Evolutionary conservation across 2,797 vertebrate genomes (phyloP).

Genomic region (Gallinago nigripennis): DNA sequence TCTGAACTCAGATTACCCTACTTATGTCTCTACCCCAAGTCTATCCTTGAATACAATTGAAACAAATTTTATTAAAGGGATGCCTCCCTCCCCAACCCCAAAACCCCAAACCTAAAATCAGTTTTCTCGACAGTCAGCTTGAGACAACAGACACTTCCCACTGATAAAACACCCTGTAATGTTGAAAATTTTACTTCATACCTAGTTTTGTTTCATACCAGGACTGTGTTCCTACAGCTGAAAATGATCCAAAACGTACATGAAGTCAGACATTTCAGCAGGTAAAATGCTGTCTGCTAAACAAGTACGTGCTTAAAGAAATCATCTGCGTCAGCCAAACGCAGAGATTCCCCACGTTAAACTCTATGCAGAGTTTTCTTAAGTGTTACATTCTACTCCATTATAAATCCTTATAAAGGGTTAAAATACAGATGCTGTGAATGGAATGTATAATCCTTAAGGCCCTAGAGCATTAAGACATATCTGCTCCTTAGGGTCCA

Average conservation of each 20-base stretch:
- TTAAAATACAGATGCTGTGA: slow-evolving; percentile 82
- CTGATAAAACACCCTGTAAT: not conserved
- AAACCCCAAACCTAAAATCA: not conserved
- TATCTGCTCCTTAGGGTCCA: slow-evolving; percentile 84
- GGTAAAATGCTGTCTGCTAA: not conserved
- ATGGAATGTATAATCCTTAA: slow-evolving; percentile 81
- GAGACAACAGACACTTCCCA: not conserved
- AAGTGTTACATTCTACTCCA: slow-evolving; percentile 10
- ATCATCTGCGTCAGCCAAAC: not conserved
- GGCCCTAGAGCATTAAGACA: slow-evolving; percentile 81
- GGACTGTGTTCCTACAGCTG: not conserved
- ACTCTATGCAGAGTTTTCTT: not conserved
- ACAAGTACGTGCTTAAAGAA: not conserved
- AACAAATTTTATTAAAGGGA: not conserved
- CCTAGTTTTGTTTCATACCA: not conserved
- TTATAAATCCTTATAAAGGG: slow-evolving; percentile 62
- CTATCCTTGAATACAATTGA: not conserved
- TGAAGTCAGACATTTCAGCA: not conserved
- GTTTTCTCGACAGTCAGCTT: not conserved
- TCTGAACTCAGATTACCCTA: not conserved
- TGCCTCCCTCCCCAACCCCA: too few species aligned
- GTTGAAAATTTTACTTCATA: not conserved
- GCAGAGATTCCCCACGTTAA: not conserved
- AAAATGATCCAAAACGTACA: not conserved
- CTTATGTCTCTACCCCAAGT: not conserved